Evolutionary conservation across 2,797 vertebrate genomes (phyloP).

Genomic region (Falco rusticolus): DNA sequence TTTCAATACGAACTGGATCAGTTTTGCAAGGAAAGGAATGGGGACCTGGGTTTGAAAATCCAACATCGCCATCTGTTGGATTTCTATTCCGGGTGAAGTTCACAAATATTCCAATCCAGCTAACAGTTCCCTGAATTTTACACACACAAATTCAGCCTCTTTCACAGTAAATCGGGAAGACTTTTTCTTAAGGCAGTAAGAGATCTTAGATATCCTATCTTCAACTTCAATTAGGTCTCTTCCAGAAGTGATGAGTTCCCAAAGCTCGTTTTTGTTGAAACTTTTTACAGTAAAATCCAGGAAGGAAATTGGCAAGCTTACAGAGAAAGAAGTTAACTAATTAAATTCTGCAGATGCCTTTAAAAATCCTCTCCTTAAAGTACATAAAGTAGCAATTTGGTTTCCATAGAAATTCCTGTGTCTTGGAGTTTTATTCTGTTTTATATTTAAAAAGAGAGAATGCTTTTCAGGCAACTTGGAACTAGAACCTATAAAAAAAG

Average conservation of each 20-base stretch:
- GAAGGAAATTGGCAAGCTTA: background rate
- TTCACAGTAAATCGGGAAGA: background rate
- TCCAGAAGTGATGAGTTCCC: background rate
- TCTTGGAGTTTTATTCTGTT: background rate
- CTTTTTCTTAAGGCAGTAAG: background rate
- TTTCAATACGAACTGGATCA: accelerated
- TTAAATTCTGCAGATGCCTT: background rate
- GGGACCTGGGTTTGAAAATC: background rate
- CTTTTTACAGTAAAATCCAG: background rate
- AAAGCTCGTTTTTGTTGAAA: background rate
- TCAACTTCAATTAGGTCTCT: background rate
- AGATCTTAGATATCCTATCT: background rate
- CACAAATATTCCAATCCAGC: background rate
- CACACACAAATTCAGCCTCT: background rate
- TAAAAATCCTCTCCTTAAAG: background rate
- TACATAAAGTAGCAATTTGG: background rate
- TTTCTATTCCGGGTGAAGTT: background rate
- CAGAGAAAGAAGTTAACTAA: background rate
- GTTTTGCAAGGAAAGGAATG: background rate
- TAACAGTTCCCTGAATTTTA: background rate
- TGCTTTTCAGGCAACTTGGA: background rate
- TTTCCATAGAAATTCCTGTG: background rate
- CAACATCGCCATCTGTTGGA: slow-evolving; percentile 58
- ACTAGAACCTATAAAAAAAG: background rate
- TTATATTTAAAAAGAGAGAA: background rate